A percentile compares a stretch with the other conserved stretches of the same genome.
These are phyloP conservation scores for Petrocephalus zakoni DNA, from an alignment of 2,113 vertebrate species.

Conservation along the genomic window DNA sequence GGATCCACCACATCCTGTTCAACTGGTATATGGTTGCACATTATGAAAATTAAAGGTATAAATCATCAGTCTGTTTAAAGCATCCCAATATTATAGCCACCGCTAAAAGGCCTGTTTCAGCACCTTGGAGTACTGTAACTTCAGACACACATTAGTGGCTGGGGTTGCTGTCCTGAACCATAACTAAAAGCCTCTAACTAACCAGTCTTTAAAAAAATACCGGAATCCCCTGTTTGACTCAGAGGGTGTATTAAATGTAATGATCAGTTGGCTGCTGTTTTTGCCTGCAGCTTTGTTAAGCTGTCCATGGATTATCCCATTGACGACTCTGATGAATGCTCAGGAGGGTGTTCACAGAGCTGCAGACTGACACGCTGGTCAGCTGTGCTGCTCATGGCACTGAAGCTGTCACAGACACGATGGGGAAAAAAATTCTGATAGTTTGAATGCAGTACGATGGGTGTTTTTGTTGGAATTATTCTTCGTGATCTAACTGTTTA, in stretches of 20 bases:
- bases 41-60: constrained; percentile 16
- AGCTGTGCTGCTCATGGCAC: constrained; percentile 19
- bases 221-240: background rate
- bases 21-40: constrained; percentile 3
- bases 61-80: constrained; percentile 23
- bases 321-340: constrained; percentile 10
- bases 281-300: constrained; percentile 14
- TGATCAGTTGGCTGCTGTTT: background rate
- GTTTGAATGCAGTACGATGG: constrained; percentile 12
- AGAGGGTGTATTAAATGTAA: background rate
- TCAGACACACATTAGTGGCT: background rate
- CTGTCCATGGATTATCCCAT: background rate
- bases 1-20: constrained; percentile 31
- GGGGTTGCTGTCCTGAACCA: background rate
- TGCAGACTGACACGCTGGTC: background rate
- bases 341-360: background rate
- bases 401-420: background rate
- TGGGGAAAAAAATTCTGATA: background rate
- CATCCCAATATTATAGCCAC: background rate
- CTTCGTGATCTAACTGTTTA: constrained; percentile 29
- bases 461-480: constrained; percentile 36
- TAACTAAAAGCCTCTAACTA: constrained; percentile 16
- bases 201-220: background rate
- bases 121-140: constrained; percentile 1
- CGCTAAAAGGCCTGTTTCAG: constrained; percentile 9